phyloP scores from a whole-genome alignment of 1,140 invertebrate species.

The Caenorhabditis latens region DNA sequence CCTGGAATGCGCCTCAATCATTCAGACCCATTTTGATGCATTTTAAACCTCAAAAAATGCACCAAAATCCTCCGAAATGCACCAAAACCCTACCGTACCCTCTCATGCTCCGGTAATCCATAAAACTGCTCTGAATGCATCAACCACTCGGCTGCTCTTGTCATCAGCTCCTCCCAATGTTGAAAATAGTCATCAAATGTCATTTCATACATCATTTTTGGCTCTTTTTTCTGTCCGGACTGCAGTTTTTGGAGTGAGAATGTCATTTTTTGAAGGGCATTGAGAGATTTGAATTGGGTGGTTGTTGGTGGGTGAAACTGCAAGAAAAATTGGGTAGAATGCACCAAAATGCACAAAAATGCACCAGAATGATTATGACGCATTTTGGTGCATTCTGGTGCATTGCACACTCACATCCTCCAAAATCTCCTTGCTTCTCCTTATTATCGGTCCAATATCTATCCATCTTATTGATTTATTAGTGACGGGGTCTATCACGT shows the following conservation, averaged over 20 bases:
- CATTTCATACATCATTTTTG: background rate
- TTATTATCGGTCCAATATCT: background rate
- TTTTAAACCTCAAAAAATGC: background rate
- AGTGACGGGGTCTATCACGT: background rate
- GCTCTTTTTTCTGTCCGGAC: background rate
- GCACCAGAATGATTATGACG: background rate
- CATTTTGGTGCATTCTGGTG: too few relatives aligned
- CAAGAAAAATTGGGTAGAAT: background rate
- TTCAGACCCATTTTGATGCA: too few relatives aligned
- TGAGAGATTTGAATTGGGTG: background rate
- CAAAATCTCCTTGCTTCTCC: background rate
- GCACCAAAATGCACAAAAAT: background rate
- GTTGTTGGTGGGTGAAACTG: background rate
- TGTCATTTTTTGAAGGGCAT: constrained; percentile 17
- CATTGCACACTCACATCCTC: background rate
- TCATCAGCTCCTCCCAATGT: constrained; percentile 1
- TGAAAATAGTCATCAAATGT: background rate
- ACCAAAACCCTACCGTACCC: background rate
- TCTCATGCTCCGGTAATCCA: background rate
- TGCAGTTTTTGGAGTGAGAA: background rate
- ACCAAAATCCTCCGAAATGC: background rate
- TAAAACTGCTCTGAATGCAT: background rate
- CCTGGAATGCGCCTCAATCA: background rate
- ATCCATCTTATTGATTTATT: background rate
- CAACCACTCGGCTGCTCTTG: background rate